Evolutionary conservation across 2,113 vertebrate genomes (phyloP), one percentile per base, ranked within the genome.

Genomic region (Sciurus niger): DNA sequence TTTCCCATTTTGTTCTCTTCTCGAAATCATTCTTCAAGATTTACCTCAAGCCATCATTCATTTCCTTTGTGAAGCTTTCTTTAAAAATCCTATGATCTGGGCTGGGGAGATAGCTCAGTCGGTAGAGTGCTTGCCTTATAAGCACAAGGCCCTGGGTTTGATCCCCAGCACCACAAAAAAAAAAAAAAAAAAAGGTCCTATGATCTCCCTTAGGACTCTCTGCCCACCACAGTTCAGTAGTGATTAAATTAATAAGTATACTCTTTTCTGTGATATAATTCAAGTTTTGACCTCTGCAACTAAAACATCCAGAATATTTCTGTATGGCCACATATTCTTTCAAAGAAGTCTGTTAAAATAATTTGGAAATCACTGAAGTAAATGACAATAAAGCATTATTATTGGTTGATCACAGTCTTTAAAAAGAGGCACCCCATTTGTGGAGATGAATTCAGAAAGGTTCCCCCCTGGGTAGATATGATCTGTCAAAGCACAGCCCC

Each of bases 11-110:
- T 94, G 48, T 65, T 86, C 37, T 84, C 55, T 46, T 95, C 84
- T 93, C 94, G 46, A 95, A 96, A 93, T 95, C 43, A 90, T 63
- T 68, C 67, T 94, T 96, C 24, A 91, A 53, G 4, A 72, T 68
- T 94, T 92, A 79, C 25, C 34, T 88, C 53, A 85, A 93, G 22
- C 32, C 70, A 2, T 37, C 37, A 37, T 37, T 79, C 24, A 74
- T 40, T 94, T 78, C 20, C 46, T 84, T 67, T 70, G 0, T 85
- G 70, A 95, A 89, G 60, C 40, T n/a, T 3, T 88, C 83, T 87
- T 25, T 73, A 73, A 88, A 83, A 68, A 30, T 18, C 65, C 32
- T 77, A 46, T 37, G 37, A 37, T 37, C 37, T 37, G 37, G 37
- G 37, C 37, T 37, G 37, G 37, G 37, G 37, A 37, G 37, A 37